Conservation (phyloP, 2,888 invertebrate genomes). For the Dynastes grantii region DNA sequence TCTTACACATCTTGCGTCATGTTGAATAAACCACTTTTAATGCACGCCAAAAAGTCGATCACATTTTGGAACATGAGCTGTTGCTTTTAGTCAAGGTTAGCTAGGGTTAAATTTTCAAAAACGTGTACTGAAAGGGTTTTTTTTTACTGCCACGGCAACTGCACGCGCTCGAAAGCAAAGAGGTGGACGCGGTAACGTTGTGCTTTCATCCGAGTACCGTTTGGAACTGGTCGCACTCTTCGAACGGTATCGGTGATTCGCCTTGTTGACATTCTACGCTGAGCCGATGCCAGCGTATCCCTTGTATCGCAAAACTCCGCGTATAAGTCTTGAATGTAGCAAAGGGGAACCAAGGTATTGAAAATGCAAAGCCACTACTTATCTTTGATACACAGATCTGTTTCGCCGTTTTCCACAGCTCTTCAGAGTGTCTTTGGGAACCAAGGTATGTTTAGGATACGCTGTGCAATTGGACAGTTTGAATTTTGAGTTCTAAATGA, state of each 20-base stretch:
- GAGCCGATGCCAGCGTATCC: no score
- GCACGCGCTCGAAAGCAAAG: background rate
- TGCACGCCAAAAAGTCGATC: conserved; percentile 64
- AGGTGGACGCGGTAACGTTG: background rate
- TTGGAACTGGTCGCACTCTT: background rate
- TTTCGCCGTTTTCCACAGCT: no score
- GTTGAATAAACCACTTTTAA: conserved; percentile 63
- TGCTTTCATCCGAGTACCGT: background rate
- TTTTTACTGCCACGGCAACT: background rate
- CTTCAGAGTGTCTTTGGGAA: no score
- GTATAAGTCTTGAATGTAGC: no score
- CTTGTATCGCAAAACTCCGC: no score
- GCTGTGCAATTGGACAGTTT: no score
- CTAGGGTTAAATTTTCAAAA: background rate
- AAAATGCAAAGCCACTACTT: no score
- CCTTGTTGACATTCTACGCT: background rate
- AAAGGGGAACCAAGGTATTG: no score
- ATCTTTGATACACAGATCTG: no score
- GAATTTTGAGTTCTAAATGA: no score
- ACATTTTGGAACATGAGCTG: conserved; percentile 67
- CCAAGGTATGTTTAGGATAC: no score
- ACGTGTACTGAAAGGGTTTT: conserved; percentile 47
- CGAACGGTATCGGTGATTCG: background rate
- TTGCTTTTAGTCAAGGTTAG: conserved; percentile 7
- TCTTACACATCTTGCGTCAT: conserved; percentile 66